A percentile compares a stretch with the other conserved stretches of the same genome.
Conservation (phyloP, 2,888 invertebrate species). For the Amitus sp. region DNA sequence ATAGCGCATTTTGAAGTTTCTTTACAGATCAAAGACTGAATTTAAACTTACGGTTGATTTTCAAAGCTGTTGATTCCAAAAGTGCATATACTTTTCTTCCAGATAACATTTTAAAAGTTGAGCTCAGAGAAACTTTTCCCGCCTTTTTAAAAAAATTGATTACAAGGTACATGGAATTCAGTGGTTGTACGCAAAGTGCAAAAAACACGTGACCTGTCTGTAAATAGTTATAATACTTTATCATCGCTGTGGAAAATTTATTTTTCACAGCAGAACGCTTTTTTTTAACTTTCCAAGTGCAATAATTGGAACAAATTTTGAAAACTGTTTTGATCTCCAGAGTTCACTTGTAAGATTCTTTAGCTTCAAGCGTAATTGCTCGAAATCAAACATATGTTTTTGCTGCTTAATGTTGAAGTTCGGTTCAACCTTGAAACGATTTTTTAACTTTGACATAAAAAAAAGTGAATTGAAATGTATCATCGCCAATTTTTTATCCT, state of each 20-base stretch:
- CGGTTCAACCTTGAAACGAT: too few species aligned
- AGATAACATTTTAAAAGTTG: background rate
- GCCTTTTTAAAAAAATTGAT: background rate
- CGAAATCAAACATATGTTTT: too few species aligned
- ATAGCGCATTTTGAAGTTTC: background rate
- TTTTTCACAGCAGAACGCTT: too few species aligned
- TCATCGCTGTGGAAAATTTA: conserved; percentile 52
- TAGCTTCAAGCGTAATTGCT: too few species aligned
- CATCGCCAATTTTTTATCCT: too few species aligned
- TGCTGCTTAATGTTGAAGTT: too few species aligned
- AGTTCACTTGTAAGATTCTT: too few species aligned
- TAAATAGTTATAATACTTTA: conserved; percentile 62
- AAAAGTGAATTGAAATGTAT: too few species aligned
- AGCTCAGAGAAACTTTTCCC: background rate
- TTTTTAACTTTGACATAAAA: too few species aligned
- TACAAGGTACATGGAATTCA: background rate
- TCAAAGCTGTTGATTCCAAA: background rate
- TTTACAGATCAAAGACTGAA: background rate
- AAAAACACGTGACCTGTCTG: conserved; percentile 34
- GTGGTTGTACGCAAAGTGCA: conserved; percentile 7
- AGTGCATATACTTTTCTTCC: conserved; percentile 4
- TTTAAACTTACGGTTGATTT: background rate
- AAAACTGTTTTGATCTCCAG: too few species aligned
- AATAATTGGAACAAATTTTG: too few species aligned
- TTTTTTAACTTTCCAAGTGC: too few species aligned